Conservation (phyloP, 2,113 vertebrate species). For the Oryctolagus cuniculus region DNA sequence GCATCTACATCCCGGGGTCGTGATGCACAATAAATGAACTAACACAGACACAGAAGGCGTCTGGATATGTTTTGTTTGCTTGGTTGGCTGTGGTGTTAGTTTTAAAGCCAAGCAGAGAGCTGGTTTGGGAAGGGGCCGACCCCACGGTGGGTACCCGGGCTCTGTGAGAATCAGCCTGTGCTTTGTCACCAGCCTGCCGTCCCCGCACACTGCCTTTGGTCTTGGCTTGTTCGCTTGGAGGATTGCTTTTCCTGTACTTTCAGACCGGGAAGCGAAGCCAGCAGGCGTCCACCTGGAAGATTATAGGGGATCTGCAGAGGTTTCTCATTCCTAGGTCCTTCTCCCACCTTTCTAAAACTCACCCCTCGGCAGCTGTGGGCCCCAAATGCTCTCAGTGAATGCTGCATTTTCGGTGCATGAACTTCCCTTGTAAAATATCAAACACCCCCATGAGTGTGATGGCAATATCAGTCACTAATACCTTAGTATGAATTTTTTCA, state of each 20-base stretch:
- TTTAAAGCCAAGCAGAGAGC: not conserved
- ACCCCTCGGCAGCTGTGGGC: not conserved
- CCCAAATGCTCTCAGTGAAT: not conserved
- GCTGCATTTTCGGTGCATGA: not conserved
- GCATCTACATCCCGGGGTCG: no score
- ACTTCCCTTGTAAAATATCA: slow-evolving; percentile 21
- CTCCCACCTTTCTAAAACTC: not conserved
- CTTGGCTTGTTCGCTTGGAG: not conserved
- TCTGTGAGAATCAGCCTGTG: not conserved
- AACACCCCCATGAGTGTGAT: not conserved
- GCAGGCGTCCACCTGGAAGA: not conserved
- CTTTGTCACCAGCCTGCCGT: no score
- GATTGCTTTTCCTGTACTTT: not conserved
- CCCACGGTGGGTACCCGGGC: not conserved
- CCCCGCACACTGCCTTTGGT: not conserved
- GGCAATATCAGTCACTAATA: not conserved
- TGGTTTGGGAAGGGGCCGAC: not conserved
- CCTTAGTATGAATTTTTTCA: not conserved
- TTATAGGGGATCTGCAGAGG: not conserved
- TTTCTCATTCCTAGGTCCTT: not conserved
- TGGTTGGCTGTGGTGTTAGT: not conserved
- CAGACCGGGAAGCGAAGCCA: not conserved
- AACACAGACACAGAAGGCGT: no score
- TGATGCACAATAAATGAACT: not conserved
- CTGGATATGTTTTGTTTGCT: not conserved